These are phyloP conservation scores for Acanthosoma haemorrhoidale DNA, from an alignment of 2,888 invertebrate genomes.

Conservation along the genomic window DNA sequence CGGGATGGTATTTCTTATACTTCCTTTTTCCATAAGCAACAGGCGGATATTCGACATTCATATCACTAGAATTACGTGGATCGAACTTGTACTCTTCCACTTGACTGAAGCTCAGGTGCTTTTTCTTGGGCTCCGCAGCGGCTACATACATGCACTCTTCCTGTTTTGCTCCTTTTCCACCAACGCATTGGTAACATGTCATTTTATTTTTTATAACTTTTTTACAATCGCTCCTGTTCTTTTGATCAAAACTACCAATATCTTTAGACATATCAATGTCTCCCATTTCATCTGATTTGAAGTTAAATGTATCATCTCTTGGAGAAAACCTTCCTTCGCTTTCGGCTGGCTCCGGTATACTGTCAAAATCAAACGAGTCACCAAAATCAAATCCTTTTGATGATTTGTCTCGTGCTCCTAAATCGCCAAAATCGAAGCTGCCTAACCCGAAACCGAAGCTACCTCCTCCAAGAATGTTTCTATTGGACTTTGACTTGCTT, in stretches of 20 bases:
- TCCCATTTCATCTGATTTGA: constrained; percentile 54
- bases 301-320: constrained; percentile 45
- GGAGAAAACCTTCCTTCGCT: constrained; percentile 17
- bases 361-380: constrained; percentile 9
- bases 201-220: constrained; percentile 66
- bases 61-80: constrained; percentile 50
- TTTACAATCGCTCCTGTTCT: constrained; percentile 62
- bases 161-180: constrained; percentile 62
- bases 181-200: constrained; percentile 69
- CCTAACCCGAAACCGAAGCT: neutral
- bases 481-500: neutral
- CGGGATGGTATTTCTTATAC: constrained; percentile 32
- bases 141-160: constrained; percentile 76
- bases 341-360: constrained; percentile 15
- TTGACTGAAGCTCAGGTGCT: constrained; percentile 60
- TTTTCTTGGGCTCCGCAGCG: constrained; percentile 60
- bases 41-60: constrained; percentile 44
- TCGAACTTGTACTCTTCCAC: constrained; percentile 24
- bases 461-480: neutral
- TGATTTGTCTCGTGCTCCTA: neutral
- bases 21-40: constrained; percentile 31
- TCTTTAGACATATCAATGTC: constrained; percentile 62
- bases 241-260: constrained; percentile 65
- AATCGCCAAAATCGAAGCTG: neutral
- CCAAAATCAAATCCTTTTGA: neutral